These are phyloP conservation scores for Astatoreochromis straeleni DNA, from an alignment of 2,113 vertebrate genomes.

Conservation along the genomic window DNA sequence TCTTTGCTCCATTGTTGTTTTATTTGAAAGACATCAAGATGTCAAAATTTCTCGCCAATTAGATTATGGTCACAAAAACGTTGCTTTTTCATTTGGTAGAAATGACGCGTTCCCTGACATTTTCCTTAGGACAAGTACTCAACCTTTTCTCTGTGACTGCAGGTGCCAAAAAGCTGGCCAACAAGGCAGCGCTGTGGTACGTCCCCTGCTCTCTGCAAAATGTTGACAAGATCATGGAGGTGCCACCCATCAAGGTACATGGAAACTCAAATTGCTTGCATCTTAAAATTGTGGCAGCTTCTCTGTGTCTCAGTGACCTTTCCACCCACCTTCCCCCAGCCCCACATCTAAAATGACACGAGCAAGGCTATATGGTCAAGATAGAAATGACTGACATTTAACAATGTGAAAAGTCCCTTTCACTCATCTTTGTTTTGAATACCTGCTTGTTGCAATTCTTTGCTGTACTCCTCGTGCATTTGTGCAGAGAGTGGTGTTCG, in stretches of 20 bases:
- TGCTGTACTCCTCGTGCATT: neutral
- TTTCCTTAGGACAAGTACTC: neutral
- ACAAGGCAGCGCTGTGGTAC: constrained; percentile 91
- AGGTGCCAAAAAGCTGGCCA: constrained; percentile 88
- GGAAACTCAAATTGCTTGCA: neutral
- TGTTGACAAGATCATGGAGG: constrained; percentile 84
- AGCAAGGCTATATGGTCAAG: neutral
- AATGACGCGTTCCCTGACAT: neutral
- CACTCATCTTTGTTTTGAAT: neutral
- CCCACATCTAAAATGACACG: neutral
- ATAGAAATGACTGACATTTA: neutral
- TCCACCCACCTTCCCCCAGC: neutral
- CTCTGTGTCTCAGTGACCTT: neutral
- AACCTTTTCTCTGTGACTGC: constrained; percentile 25
- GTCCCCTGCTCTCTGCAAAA: constrained; percentile 88
- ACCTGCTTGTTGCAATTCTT: neutral
- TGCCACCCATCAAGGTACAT: constrained; percentile 88
- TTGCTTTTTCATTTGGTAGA: neutral
- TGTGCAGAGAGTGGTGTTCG: neutral
- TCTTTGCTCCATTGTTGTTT: neutral
- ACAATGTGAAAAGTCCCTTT: neutral
- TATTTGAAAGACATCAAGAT: neutral
- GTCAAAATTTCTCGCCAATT: neutral
- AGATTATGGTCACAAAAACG: neutral
- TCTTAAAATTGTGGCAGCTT: neutral